These are phyloP conservation scores for Ectemnius lituratus DNA, from an alignment of 2,888 invertebrate genomes.

Conservation along the genomic window DNA sequence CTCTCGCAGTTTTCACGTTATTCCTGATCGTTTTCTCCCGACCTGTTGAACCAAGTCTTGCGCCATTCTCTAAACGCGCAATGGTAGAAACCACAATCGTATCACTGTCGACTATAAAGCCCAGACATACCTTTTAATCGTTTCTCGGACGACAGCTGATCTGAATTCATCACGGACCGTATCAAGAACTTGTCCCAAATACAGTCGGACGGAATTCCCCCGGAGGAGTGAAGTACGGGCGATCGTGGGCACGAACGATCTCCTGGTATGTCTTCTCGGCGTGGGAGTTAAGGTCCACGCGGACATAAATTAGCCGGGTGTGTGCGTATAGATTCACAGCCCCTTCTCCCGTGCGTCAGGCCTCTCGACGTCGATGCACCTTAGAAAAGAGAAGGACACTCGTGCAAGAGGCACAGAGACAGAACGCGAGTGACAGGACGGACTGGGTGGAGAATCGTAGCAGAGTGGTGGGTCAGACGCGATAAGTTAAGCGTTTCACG, in stretches of 20 bases:
- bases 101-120: background rate
- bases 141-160: constrained; percentile 39
- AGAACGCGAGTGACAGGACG: constrained; percentile 18
- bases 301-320: constrained; percentile 71
- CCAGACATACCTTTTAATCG: constrained; percentile 18
- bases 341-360: background rate
- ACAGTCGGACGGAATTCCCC: constrained; percentile 55
- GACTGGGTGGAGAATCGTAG: background rate
- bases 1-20: constrained; percentile 45
- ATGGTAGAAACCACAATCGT: background rate
- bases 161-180: constrained; percentile 49
- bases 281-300: constrained; percentile 74
- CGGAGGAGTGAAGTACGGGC: constrained; percentile 39
- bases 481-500: constrained; percentile 76
- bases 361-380: background rate
- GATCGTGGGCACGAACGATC: constrained; percentile 57
- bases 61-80: too few species aligned
- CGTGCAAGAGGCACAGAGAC: constrained; percentile 17
- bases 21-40: constrained; percentile 39
- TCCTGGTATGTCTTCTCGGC: constrained; percentile 54
- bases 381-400: background rate
- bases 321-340: constrained; percentile 30
- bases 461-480: constrained; percentile 23
- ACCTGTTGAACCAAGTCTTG: constrained; percentile 15
- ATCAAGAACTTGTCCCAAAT: constrained; percentile 53